Percentiles rank a stretch among this genome's conserved stretches.
Conservation (phyloP, 2,888 invertebrate species). For the Leptinotarsa rubiginosa region DNA sequence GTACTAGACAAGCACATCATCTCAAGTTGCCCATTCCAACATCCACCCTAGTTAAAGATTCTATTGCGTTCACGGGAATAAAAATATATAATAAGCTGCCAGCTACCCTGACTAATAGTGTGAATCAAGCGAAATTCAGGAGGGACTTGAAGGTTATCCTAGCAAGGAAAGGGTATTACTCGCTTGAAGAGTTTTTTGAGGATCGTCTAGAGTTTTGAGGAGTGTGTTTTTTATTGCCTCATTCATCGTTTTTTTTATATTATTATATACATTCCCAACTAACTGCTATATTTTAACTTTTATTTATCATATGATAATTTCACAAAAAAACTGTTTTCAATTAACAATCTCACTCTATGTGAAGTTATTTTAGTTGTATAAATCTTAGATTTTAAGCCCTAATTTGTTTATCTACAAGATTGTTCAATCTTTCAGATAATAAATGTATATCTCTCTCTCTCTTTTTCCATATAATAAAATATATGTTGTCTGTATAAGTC, state of each 20-base stretch:
- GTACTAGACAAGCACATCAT: neutral
- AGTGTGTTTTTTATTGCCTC: no score
- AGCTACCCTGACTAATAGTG: no score
- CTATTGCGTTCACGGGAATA: no score
- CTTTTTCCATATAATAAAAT: no score
- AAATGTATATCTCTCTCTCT: neutral
- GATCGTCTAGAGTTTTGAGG: no score
- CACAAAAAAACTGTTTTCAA: neutral
- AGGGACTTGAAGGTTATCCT: no score
- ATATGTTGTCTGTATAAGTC: no score
- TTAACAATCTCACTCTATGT: neutral
- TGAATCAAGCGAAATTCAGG: no score
- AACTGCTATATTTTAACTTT: neutral
- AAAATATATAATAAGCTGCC: no score
- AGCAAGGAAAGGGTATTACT: no score
- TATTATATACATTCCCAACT: neutral
- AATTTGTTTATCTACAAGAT: neutral
- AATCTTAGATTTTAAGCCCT: neutral
- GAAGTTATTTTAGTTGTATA: neutral
- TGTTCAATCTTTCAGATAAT: neutral
- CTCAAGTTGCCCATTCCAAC: neutral
- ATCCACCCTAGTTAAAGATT: neutral
- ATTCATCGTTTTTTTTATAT: no score
- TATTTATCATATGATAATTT: neutral
- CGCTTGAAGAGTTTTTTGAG: no score